Percentiles rank a stretch among this genome's conserved stretches.
These are phyloP conservation scores for Thecophora atra DNA, from an alignment of 2,888 invertebrate species.

Conservation along the genomic window DNA sequence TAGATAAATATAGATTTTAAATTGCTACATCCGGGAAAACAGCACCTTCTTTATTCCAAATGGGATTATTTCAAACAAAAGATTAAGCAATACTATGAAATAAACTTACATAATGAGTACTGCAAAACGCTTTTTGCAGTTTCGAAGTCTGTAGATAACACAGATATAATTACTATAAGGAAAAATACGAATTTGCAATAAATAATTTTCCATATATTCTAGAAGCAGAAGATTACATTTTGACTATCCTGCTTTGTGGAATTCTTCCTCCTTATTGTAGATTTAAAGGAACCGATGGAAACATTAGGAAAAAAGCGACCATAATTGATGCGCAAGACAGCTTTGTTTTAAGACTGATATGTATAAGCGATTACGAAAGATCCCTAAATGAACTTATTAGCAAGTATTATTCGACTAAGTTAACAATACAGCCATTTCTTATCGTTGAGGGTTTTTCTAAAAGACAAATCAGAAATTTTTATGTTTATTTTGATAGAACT, in stretches of 20 bases:
- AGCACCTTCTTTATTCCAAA: conserved; percentile 31
- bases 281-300: neutral
- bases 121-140: conserved; percentile 34
- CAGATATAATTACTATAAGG: neutral
- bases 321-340: no score
- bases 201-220: neutral
- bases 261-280: neutral
- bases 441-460: no score
- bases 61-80: conserved; percentile 33
- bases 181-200: neutral
- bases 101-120: conserved; percentile 33
- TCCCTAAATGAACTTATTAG: no score
- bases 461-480: no score
- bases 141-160: neutral
- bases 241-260: neutral
- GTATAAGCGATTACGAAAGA: no score
- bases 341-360: no score
- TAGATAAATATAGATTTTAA: conserved; percentile 39
- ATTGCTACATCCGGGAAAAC: conserved; percentile 31
- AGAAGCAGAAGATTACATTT: neutral
- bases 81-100: conserved; percentile 27
- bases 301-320: neutral
- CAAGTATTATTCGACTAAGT: no score
- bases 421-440: no score
- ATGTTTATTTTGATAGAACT: no score